These are phyloP conservation scores for Gortyna flavago DNA, from an alignment of 2,888 invertebrate species.

Conservation along the genomic window DNA sequence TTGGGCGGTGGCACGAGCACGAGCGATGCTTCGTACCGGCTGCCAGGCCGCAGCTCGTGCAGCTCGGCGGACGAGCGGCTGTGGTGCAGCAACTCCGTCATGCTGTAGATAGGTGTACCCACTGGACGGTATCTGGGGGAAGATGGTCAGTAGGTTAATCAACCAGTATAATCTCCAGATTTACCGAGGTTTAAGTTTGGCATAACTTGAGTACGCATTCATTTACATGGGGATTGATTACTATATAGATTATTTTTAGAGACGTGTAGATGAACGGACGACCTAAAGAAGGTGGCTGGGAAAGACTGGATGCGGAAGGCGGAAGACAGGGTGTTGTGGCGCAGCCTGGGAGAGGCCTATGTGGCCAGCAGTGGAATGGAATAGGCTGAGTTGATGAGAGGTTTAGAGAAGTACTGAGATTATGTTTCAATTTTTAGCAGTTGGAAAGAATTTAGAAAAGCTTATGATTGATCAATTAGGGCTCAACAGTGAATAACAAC, in stretches of 20 bases:
- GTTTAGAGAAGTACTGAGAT: neutral
- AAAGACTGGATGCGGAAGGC: too few relatives aligned
- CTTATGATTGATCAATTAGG: neutral
- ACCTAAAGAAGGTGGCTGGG: too few relatives aligned
- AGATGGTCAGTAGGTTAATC: neutral
- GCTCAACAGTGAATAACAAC: neutral
- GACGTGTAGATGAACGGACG: too few relatives aligned
- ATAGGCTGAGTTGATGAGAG: too few relatives aligned
- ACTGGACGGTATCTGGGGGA: constrained; percentile 93
- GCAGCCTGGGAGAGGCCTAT: too few relatives aligned
- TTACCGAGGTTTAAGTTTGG: neutral
- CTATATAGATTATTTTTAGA: too few relatives aligned
- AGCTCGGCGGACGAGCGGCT: constrained; percentile 94
- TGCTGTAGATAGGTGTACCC: constrained; percentile 95
- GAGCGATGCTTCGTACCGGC: constrained; percentile 95
- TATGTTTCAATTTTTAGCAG: neutral
- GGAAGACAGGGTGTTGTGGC: too few relatives aligned
- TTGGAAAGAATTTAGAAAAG: neutral
- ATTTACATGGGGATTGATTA: too few relatives aligned
- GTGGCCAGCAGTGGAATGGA: too few relatives aligned
- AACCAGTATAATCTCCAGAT: neutral
- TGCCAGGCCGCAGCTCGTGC: constrained; percentile 94
- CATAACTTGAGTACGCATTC: too few relatives aligned
- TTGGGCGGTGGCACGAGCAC: constrained; percentile 95
- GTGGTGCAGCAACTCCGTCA: constrained; percentile 95